A percentile compares a stretch with the other conserved stretches of the same genome.
Evolutionary conservation across 2,888 invertebrate genomes (phyloP).

Genomic region (Drosophila neonasuta): DNA sequence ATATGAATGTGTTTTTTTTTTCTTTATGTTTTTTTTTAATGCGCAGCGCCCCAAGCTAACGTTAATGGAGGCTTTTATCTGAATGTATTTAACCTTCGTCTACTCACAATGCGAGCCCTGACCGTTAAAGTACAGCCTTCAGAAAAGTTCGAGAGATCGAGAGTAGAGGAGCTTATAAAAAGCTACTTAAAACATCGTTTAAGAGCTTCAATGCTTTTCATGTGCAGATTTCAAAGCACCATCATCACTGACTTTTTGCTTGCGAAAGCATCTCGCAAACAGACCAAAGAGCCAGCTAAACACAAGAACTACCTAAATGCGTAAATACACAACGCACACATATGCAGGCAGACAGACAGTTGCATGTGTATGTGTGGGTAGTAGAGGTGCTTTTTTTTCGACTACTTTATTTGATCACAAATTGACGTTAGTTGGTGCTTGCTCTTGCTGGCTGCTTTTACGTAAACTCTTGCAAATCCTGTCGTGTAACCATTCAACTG

Average conservation of each 20-base stretch:
- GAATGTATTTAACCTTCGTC: slow-evolving; percentile 47
- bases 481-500: slow-evolving; percentile 26
- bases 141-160: slow-evolving; percentile 13
- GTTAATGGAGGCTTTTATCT: slow-evolving; percentile 22
- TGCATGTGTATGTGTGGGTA: background rate
- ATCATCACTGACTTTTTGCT: slow-evolving; percentile 4
- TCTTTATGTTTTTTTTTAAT: slow-evolving; percentile 4
- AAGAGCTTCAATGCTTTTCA: slow-evolving; percentile 12
- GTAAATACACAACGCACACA: slow-evolving; percentile 8
- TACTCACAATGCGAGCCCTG: slow-evolving; percentile 37
- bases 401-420: slow-evolving; percentile 18
- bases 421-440: slow-evolving; percentile 23
- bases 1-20: slow-evolving; percentile 12
- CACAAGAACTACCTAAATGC: slow-evolving; percentile 11
- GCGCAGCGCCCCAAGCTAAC: slow-evolving; percentile 29
- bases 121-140: slow-evolving; percentile 48
- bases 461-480: slow-evolving; percentile 54
- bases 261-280: slow-evolving; percentile 9
- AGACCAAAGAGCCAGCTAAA: background rate
- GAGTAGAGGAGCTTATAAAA: slow-evolving; percentile 15
- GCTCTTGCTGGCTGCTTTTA: slow-evolving; percentile 35
- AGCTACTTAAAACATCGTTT: slow-evolving; percentile 9
- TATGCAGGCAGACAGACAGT: background rate
- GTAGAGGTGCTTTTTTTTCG: slow-evolving; percentile 3
- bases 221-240: slow-evolving; percentile 4